Base-by-base conservation (phyloP, 2,797 vertebrate genomes). In the Enteromius trimaculatus region DNA sequence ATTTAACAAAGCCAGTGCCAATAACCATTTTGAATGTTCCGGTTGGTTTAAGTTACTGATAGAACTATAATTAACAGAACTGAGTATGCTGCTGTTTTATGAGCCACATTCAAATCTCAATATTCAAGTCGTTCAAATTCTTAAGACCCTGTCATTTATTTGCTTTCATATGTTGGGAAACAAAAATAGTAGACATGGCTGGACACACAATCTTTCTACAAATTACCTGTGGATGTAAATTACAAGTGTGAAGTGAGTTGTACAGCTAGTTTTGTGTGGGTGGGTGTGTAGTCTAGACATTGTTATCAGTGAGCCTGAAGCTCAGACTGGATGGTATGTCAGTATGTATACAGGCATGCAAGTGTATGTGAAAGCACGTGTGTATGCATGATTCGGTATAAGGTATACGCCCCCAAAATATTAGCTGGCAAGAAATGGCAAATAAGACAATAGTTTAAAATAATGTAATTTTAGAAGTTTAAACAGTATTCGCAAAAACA, bases 291-390 rank as follows among this genome's bases (percentile, higher is more conserved):
- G 42, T 77, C 13, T 16, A 81, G 53, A 74, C 69, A 51, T 23
- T 4, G 2, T 58, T 64, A 49, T 49, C 51, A 31, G 69, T 44
- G 51, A 58, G 23, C 37, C 47, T 66, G 23, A 51, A 31, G 74
- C 8, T 34, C 74, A 26, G 47, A 70, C 76, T 70, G 21, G 62
- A 62, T 55, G 70, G 70, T 77, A 31, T 60, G 74, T 80, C 72
- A 71, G 82, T 84, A 53, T 84, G 70, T 86, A 58, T 62, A 76
- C 44, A 75, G 47, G 8, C 29, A 69, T 66, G 14, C 60, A 82
- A 62, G 77, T 80, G 79, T 79, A 37, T 76, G 7, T 82, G 55
- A 44, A 58, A 83, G 60, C 58, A 49, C 55, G 68, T 81, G 47
- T 81, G 65, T 42, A 13, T 81, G 58, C 51, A 68, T 74, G 60